Evolutionary conservation across 2,888 invertebrate genomes (phyloP).

Genomic region (Lampropteryx suffumata): DNA sequence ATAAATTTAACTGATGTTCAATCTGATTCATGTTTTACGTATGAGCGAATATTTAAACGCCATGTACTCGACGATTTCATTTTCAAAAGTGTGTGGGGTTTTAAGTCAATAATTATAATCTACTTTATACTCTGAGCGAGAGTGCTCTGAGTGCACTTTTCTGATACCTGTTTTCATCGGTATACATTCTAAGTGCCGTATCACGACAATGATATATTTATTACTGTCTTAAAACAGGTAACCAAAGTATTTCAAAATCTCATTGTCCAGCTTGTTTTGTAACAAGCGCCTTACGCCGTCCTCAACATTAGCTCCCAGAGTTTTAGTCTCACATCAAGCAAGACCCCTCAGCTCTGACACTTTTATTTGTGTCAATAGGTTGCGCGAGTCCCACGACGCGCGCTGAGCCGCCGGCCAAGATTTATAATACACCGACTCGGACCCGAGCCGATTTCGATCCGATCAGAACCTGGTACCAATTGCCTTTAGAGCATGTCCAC

Average conservation of each 20-base stretch:
- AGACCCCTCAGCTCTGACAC: slow-evolving; percentile 29
- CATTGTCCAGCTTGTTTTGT: not conserved
- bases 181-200: slow-evolving; percentile 1
- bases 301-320: slow-evolving; percentile 4
- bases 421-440: slow-evolving; percentile 6
- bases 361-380: slow-evolving; percentile 45
- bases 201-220: slow-evolving; percentile 1
- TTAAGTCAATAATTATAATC: slow-evolving; percentile 1
- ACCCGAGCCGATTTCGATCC: not conserved
- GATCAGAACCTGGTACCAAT: not conserved
- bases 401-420: slow-evolving; percentile 2
- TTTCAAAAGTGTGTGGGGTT: not conserved
- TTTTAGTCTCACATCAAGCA: slow-evolving; percentile 13
- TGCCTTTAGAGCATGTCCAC: not conserved
- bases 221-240: not conserved
- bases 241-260: not conserved
- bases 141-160: not conserved
- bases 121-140: too few relatives aligned
- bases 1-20: not conserved
- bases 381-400: slow-evolving; percentile 30
- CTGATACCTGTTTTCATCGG: not conserved
- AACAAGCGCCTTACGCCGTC: not conserved
- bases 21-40: too few relatives aligned
- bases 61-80: too few relatives aligned
- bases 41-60: too few relatives aligned